Conservation (phyloP, 2,888 invertebrate species). For the Agonopterix alstromeriana region DNA sequence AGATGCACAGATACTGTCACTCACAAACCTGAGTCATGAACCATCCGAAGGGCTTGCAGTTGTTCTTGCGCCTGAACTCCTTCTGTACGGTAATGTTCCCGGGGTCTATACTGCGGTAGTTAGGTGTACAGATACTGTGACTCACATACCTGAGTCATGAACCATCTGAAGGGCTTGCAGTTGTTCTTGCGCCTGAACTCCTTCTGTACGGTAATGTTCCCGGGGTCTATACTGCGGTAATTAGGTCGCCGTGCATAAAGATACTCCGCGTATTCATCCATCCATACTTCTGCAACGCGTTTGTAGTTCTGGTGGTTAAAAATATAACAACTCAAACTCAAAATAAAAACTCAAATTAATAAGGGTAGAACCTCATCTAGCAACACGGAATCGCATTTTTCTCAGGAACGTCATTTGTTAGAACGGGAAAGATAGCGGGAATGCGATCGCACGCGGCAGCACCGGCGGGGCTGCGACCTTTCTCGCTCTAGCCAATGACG, state of each 20-base stretch:
- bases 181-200: conserved; percentile 83
- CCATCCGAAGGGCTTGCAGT: conserved; percentile 96
- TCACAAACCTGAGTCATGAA: conserved; percentile 88
- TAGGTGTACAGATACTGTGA: conserved; percentile 48
- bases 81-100: conserved; percentile 89
- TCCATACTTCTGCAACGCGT: conserved; percentile 97
- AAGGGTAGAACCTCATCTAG: no score
- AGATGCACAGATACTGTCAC: conserved; percentile 34
- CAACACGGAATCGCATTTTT: no score
- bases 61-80: conserved; percentile 82
- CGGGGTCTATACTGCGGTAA: conserved; percentile 84
- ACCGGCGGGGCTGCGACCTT: no score
- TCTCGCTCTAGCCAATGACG: no score
- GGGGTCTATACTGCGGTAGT: conserved; percentile 83
- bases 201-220: conserved; percentile 87
- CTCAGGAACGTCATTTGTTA: no score
- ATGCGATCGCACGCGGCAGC: no score
- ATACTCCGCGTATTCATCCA: conserved; percentile 96
- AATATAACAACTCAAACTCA: no score
- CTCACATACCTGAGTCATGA: conserved; percentile 86
- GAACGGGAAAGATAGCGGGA: no score
- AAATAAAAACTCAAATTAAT: no score
- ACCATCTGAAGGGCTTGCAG: conserved; percentile 97
- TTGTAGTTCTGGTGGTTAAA: conserved; percentile 83
- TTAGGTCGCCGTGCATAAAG: conserved; percentile 88